A percentile compares a stretch with the other conserved stretches of the same genome.
Evolutionary conservation across 2,797 vertebrate genomes (phyloP).

Genomic region (Sphaeramia orbicularis): DNA sequence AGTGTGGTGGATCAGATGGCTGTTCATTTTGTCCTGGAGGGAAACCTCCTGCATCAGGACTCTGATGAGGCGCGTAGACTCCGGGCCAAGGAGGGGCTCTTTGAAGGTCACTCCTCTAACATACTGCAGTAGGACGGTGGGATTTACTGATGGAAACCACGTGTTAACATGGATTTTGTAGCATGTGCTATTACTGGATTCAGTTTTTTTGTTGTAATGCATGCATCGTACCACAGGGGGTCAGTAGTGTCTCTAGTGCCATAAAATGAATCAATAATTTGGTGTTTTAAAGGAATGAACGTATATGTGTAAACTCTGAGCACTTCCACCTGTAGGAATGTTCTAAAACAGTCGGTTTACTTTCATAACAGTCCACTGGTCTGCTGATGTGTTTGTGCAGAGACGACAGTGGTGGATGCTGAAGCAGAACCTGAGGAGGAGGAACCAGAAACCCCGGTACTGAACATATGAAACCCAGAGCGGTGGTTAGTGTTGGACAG

Average conservation of each 20-base stretch:
- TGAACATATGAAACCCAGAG: too few relatives aligned
- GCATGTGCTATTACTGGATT: too few relatives aligned
- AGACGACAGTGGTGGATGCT: conserved; percentile 32
- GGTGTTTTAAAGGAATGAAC: too few relatives aligned
- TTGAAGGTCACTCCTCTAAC: conserved; percentile 74
- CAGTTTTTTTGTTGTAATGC: conserved; percentile 35
- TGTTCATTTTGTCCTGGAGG: conserved; percentile 89
- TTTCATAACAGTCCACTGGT: conserved; percentile 1
- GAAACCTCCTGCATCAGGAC: conserved; percentile 90
- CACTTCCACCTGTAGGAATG: too few relatives aligned
- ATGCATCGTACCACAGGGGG: conserved; percentile 46
- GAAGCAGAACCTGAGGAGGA: conserved; percentile 61
- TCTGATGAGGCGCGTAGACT: conserved; percentile 92
- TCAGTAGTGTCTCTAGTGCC: conserved; percentile 39
- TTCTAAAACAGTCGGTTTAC: too few relatives aligned
- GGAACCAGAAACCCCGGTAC: conserved; percentile 71
- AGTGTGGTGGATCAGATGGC: conserved; percentile 92
- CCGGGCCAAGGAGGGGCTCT: conserved; percentile 69
- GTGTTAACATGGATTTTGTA: too few relatives aligned
- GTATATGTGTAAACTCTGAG: too few relatives aligned
- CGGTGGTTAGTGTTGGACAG: too few relatives aligned
- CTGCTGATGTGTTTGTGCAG: conserved; percentile 40
- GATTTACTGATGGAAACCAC: too few relatives aligned
- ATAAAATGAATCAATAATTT: too few relatives aligned
- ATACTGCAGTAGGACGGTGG: too few relatives aligned